Conservation (phyloP, 1,140 invertebrate species). For the Oedothorax gibbosus region DNA sequence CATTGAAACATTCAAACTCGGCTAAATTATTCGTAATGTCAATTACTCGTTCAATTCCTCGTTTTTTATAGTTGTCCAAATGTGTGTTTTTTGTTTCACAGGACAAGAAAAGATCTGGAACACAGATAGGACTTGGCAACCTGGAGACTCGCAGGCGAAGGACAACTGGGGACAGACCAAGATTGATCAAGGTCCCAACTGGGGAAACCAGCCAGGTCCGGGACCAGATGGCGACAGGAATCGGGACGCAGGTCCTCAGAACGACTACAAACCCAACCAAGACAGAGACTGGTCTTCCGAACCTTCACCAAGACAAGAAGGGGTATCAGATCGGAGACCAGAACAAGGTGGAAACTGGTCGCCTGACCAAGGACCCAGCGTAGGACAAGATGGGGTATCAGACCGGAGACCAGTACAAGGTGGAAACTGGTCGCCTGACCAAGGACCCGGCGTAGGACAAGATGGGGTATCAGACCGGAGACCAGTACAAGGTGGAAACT, state of each 20-base stretch:
- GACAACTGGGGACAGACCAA: neutral
- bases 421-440: constrained; percentile 6
- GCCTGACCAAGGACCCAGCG: neutral
- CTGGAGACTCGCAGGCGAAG: constrained; percentile 29
- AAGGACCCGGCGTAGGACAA: neutral
- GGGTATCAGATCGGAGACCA: neutral
- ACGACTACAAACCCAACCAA: neutral
- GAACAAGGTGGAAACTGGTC: neutral
- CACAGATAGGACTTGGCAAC: neutral
- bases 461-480: neutral
- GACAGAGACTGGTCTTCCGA: neutral
- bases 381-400: neutral
- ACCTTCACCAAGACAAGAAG: neutral
- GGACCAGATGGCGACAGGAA: neutral
- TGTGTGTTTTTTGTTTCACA: too few relatives aligned
- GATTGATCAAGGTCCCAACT: neutral
- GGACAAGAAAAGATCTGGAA: too few relatives aligned
- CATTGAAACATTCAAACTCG: too few relatives aligned
- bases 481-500: neutral
- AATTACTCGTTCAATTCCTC: too few relatives aligned
- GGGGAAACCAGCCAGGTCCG: neutral
- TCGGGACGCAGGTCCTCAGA: neutral
- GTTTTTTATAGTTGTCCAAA: too few relatives aligned
- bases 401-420: neutral
- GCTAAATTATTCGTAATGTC: too few relatives aligned